phyloP scores from a whole-genome alignment of 2,888 invertebrate genomes.

The Perizoma affinitatum region DNA sequence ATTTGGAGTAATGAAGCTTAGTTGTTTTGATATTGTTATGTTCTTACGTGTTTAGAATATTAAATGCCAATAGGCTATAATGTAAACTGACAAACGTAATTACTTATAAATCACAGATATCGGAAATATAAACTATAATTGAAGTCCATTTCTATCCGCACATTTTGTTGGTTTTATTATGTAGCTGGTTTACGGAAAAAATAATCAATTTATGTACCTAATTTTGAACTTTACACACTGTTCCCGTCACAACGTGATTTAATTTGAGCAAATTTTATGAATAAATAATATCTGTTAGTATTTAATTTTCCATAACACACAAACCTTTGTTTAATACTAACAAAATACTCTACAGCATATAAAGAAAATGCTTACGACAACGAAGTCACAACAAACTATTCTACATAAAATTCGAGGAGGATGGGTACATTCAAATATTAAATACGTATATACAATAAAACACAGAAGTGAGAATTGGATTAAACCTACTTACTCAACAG shows the following conservation, averaged over 20 bases:
- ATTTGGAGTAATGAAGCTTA: slow-evolving; percentile 1
- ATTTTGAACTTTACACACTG: slow-evolving; percentile 30
- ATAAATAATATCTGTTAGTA: slow-evolving; percentile 27
- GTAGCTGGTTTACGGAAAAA: slow-evolving; percentile 21
- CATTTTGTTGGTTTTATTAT: slow-evolving; percentile 13
- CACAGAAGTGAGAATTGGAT: slow-evolving; percentile 30
- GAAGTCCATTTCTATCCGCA: neutral
- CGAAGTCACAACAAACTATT: slow-evolving; percentile 17
- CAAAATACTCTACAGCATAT: slow-evolving; percentile 15
- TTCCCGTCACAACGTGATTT: slow-evolving; percentile 34
- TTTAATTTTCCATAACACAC: slow-evolving; percentile 18
- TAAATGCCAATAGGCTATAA: slow-evolving; percentile 7
- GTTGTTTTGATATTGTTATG: neutral
- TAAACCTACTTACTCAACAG: slow-evolving; percentile 35
- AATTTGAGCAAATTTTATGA: slow-evolving; percentile 40
- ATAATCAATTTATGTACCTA: slow-evolving; percentile 8
- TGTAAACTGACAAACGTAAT: slow-evolving; percentile 5
- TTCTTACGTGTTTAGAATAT: slow-evolving; percentile 7
- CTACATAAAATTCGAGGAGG: slow-evolving; percentile 27
- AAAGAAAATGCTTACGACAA: slow-evolving; percentile 26
- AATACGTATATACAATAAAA: slow-evolving; percentile 22
- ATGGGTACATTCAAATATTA: slow-evolving; percentile 27
- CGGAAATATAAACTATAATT: too few species aligned
- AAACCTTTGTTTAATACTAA: slow-evolving; percentile 17
- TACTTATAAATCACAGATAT: neutral